A percentile compares a stretch with the other conserved stretches of the same genome.
phyloP scores from a whole-genome alignment of 2,888 invertebrate species.

The Sinohyriopsis cumingii region DNA sequence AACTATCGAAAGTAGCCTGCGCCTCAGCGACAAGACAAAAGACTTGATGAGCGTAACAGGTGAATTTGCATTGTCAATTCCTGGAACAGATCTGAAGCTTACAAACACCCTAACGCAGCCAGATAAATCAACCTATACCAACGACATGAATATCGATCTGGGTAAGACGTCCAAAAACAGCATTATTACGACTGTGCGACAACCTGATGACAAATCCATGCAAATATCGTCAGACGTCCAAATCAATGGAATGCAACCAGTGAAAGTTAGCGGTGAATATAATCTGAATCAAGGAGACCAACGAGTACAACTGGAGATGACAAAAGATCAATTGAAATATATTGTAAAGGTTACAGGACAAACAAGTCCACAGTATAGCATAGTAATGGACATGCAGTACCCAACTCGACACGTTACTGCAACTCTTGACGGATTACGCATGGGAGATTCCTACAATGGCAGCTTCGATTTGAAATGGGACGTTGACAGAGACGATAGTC shows the following conservation, averaged over 20 bases:
- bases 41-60: constrained; percentile 38
- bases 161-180: constrained; percentile 32
- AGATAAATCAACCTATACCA: constrained; percentile 35
- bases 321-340: too few relatives aligned
- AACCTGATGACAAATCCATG: constrained; percentile 19
- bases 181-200: constrained; percentile 36
- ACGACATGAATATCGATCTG: constrained; percentile 34
- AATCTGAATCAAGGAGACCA: too few relatives aligned
- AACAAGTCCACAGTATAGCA: too few relatives aligned
- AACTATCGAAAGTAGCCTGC: constrained; percentile 33
- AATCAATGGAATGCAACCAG: constrained; percentile 28
- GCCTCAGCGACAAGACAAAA: constrained; percentile 40
- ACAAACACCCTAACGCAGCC: constrained; percentile 43
- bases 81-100: constrained; percentile 44
- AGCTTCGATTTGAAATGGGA: constrained; percentile 47
- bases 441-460: too few relatives aligned
- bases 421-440: too few relatives aligned
- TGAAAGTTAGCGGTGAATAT: constrained; percentile 34
- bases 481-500: constrained; percentile 43
- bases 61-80: constrained; percentile 39
- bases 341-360: too few relatives aligned
- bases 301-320: too few relatives aligned
- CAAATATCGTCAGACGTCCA: constrained; percentile 41
- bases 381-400: too few relatives aligned
- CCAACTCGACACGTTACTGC: too few relatives aligned